Conservation (phyloP, 1,140 invertebrate genomes). For the Ganaspis sp. region DNA sequence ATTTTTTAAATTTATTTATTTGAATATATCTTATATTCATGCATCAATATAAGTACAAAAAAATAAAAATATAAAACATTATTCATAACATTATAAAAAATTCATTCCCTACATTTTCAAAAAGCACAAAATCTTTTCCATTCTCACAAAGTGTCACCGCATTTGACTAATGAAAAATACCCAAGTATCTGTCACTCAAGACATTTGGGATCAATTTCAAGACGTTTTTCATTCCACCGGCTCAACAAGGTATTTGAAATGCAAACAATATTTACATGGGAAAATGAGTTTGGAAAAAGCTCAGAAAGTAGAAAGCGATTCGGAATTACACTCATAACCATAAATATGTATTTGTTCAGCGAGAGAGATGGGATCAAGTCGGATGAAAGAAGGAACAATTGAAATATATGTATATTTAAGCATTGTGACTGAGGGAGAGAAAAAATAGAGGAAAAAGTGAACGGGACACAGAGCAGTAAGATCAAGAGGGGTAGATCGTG, state of each 20-base stretch:
- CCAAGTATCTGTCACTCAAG: background rate
- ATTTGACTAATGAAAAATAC: background rate
- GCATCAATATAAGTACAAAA: no score
- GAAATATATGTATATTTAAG: conserved; percentile 55
- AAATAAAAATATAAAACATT: background rate
- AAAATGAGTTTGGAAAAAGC: conserved; percentile 70
- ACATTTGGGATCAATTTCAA: background rate
- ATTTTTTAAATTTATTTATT: no score
- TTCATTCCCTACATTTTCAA: no score
- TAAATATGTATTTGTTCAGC: conserved; percentile 52
- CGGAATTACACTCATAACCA: conserved; percentile 47
- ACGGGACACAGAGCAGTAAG: conserved; percentile 46
- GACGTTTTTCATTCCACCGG: conserved; percentile 2
- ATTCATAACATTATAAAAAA: no score
- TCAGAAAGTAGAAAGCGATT: conserved; percentile 58
- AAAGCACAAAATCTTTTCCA: background rate
- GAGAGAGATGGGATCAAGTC: background rate
- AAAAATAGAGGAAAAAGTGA: conserved; percentile 26
- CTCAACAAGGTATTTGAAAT: conserved; percentile 8
- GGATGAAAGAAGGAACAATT: background rate
- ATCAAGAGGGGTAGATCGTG: conserved; percentile 50
- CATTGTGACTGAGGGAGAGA: conserved; percentile 7
- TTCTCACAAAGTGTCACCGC: background rate
- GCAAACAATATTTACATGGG: conserved; percentile 70
- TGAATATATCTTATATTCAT: no score